Base-by-base conservation (phyloP, 2,113 vertebrate genomes). In the Microcebus griseorufus region DNA sequence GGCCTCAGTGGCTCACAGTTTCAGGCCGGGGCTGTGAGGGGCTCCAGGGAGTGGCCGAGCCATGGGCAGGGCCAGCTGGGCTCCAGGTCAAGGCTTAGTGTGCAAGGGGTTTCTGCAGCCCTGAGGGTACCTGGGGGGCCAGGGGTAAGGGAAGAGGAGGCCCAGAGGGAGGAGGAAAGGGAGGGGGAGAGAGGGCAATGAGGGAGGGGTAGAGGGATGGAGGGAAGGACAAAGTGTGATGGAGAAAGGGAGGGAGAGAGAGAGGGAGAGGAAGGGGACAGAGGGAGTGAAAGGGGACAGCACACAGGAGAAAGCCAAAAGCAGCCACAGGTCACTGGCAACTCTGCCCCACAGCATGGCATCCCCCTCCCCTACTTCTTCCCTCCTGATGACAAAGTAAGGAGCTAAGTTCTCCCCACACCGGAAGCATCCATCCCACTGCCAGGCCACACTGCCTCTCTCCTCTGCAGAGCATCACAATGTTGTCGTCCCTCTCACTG, bases 71-170 rank as follows among this genome's bases (percentile, higher is more conserved):
- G 95, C 37, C 93, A 69, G 87, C 70, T 69, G 96, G n/a, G 88
- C 37, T 42, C 65, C 89, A 81, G 90, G 95, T 97, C 96, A 97
- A 94, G 88, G 93, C 83, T 86, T 81, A 96, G 94, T 58, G 73
- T 73, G 67, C 80, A 90, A 75, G 32, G 62, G 86, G 55, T 96
- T 96, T 96, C 97, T 81, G 39, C 69, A 42, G 75, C 95, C 93
- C 96, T 97, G 91, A 92, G 95, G 92, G 92, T 84, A 95, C 95
- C 97, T 98, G 94, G 48, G 82, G 60, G 22, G 53, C 58, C 65
- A 37, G 67, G 73, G 55, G 51, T 8, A 32, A 9, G 17, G 27
- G 23, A 11, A 27, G 18, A 20, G 32, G 17, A 51, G 75, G 8
- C 27, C 25, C 22, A 8, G 51, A 67, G 27, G 22, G 9, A 53